Evolutionary conservation across 2,888 invertebrate genomes (phyloP).

Genomic region (Stenoptilia bipunctidactyla): DNA sequence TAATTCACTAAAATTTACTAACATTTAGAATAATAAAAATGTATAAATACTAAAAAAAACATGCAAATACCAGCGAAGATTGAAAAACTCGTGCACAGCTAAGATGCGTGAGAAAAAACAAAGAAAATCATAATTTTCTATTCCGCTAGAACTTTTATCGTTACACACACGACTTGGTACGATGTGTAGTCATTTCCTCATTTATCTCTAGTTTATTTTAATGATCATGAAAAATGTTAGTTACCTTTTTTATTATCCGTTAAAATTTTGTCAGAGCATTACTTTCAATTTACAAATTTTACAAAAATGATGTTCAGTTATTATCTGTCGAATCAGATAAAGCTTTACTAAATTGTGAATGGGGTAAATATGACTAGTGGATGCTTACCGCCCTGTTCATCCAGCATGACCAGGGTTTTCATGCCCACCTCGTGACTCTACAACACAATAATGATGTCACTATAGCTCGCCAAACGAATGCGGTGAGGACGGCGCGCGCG

Average conservation of each 20-base stretch:
- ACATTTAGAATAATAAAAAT: constrained; percentile 50
- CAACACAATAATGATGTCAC: constrained; percentile 77
- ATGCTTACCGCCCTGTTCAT: constrained; percentile 99
- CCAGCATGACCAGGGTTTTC: constrained; percentile 99
- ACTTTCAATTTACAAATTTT: constrained; percentile 43
- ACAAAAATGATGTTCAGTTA: constrained; percentile 51
- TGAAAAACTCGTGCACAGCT: constrained; percentile 66
- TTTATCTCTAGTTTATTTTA: constrained; percentile 39
- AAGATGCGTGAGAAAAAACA: constrained; percentile 64
- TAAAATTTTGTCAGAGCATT: constrained; percentile 48
- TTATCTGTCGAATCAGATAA: constrained; percentile 63
- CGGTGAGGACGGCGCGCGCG: constrained; percentile 42
- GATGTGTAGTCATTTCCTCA: constrained; percentile 28
- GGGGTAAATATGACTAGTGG: constrained; percentile 69
- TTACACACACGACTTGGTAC: not conserved
- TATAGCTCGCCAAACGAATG: constrained; percentile 67
- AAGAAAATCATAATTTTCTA: constrained; percentile 33
- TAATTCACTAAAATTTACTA: constrained; percentile 41
- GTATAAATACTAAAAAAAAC: constrained; percentile 45
- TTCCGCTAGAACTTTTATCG: not conserved
- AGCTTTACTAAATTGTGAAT: constrained; percentile 65
- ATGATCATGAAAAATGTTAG: constrained; percentile 51
- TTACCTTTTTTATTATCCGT: constrained; percentile 57
- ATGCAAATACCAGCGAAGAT: constrained; percentile 65
- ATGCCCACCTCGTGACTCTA: constrained; percentile 99